Base-by-base conservation (phyloP, 2,888 invertebrate genomes). In the Steinernema carpocapsae region DNA sequence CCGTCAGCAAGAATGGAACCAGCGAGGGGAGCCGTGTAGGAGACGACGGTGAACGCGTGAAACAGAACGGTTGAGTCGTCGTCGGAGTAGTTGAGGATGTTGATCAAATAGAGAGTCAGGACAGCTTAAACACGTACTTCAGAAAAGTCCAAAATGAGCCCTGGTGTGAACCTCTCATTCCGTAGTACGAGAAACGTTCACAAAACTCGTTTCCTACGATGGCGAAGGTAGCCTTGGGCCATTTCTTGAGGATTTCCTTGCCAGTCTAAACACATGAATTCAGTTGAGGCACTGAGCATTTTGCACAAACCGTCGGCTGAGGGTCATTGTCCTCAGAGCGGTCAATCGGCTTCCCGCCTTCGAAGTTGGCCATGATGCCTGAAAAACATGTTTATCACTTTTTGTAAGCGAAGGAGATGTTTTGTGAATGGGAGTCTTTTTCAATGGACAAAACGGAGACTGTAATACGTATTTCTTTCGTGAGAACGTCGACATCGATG, bases 131-230 rank as follows among this genome's bases (percentile, higher is more conserved):
- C 4, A 6, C 22, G 22, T 56, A 19, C 24, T 19, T 7, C 14
- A 43, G 14, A 7, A 43, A 7, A n/a, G n/a, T n/a, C n/a, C n/a
- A n/a, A n/a, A n/a, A n/a, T n/a, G n/a, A n/a, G n/a, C n/a, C n/a
- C n/a, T n/a, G n/a, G n/a, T n/a, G n/a, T n/a, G n/a, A n/a, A 64
- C 64, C 22, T 64, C 94, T 92, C 93, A 95, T 93, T 87, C 97
- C 97, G 92, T 97, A 97, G 89, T 91, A 97, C 76, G 93, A 93
- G 89, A 97, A 97, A 83, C 97, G 91, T 89, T 97, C 97, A 89
- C 97, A 97, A 89, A 97, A 95, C 89, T 97, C 97, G 92, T 95
- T 96, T 88, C 92, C 92, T 81, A 97, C 91, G 85, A 97, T 96
- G 89, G 78, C 75, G 72, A 83, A 79, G 10, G 83, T 83, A 24